These are phyloP conservation scores for Monomorium pharaonis DNA, from an alignment of 1,140 invertebrate genomes.

Conservation along the genomic window DNA sequence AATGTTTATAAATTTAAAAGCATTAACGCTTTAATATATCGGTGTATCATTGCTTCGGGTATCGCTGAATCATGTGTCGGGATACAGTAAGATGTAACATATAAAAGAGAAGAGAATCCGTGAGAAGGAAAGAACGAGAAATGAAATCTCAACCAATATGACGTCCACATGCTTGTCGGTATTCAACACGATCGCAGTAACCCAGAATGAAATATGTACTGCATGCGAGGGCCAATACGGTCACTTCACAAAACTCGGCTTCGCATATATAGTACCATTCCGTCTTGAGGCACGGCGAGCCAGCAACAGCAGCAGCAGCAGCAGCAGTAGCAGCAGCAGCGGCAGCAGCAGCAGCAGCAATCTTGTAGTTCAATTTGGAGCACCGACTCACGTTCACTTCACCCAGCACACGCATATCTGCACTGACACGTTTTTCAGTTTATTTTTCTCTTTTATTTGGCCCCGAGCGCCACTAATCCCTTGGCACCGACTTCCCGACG, in stretches of 20 bases:
- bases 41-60: background rate
- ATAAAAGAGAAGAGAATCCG: background rate
- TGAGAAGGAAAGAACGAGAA: background rate
- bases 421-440: slow-evolving; percentile 65
- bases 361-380: slow-evolving; percentile 64
- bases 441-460: slow-evolving; percentile 50
- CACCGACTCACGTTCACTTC: slow-evolving; percentile 62
- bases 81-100: background rate
- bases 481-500: slow-evolving; percentile 11
- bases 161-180: slow-evolving; percentile 7
- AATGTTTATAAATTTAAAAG: background rate
- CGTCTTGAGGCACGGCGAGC: slow-evolving; percentile 51
- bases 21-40: background rate
- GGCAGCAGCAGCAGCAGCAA: slow-evolving; percentile 51
- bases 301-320: slow-evolving; percentile 40
- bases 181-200: slow-evolving; percentile 65
- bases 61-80: background rate
- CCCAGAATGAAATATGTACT: slow-evolving; percentile 59
- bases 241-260: slow-evolving; percentile 70
- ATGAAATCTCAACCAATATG: background rate
- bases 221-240: slow-evolving; percentile 68
- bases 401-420: slow-evolving; percentile 73
- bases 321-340: slow-evolving; percentile 32
- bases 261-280: slow-evolving; percentile 65
- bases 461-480: slow-evolving; percentile 42